phyloP scores from a whole-genome alignment of 2,113 vertebrate species.

The Casuarius casuarius region DNA sequence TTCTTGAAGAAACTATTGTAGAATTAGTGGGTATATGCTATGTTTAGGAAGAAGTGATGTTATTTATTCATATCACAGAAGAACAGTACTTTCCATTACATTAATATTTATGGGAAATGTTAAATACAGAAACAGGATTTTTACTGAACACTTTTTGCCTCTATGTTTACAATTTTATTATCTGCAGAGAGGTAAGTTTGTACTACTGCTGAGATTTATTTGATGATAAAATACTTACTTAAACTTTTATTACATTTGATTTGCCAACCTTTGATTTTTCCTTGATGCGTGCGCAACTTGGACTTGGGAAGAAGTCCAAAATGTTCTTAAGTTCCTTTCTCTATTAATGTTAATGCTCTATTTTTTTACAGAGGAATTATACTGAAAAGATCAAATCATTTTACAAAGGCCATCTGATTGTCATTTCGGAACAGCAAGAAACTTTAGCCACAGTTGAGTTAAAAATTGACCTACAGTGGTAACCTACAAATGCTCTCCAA shows the following conservation, averaged over 20 bases:
- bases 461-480: background rate
- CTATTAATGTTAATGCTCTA: background rate
- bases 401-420: accelerated
- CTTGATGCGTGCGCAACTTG: background rate
- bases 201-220: background rate
- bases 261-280: background rate
- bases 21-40: background rate
- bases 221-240: background rate
- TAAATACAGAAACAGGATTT: background rate
- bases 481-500: background rate
- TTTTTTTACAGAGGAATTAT: background rate
- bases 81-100: background rate
- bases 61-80: background rate
- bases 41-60: background rate
- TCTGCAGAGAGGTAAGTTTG: background rate
- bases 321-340: background rate
- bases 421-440: background rate
- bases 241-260: background rate
- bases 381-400: background rate
- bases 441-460: background rate
- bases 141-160: background rate
- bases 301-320: background rate
- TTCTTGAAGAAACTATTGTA: background rate
- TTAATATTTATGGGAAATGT: background rate
- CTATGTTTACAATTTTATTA: background rate